Evolutionary conservation across 2,888 invertebrate species (phyloP), one percentile per base, ranked within the genome.

Genomic region (Timema cristinae): DNA sequence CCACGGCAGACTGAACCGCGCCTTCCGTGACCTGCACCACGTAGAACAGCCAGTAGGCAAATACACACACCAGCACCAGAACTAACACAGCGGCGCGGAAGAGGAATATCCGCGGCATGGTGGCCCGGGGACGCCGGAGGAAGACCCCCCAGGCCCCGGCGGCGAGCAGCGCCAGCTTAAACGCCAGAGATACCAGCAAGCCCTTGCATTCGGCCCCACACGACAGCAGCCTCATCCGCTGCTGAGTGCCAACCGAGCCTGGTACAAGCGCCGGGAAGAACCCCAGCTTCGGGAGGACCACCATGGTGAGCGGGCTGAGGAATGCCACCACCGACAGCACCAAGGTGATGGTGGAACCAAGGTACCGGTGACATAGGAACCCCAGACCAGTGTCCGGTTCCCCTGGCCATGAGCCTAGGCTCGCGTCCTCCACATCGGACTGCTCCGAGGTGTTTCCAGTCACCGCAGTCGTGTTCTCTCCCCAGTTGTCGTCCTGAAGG

Each of bases 1-100:
- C 91, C 70, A 91, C 90, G 0, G 91, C 90, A 8, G 92, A 88
- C 71, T 93, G 92, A 82, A 91, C 89, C 0, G 92, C 90, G 16
- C 91, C 90, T 81, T 92, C 92, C 0, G 91, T 91, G 71, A 91
- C 89, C 83, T 98, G 94, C 69, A 98, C 97, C 78, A 95, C 91
- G 82, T 98, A 99, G 84, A 99, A 99, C 16, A 99, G 85, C 98
- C 99, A 99, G 84, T 96, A 98, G 6, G 97, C 93, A 83, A 98
- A 96, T 75, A 94, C 93, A 81, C 97, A 93, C 13, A 99, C 90
- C 59, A 96, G 89, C 54, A 97, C 89, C 71, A 98, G 88, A 7
- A 94, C 88, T 73, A 97, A 84, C n/a, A 96, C 91, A 77, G 94
- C 90, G 0, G 96, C 93, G 78, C 97, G 88, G 80, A 95, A 95